phyloP scores from a whole-genome alignment of 2,113 vertebrate species.

The Illadopsis cleaveri region DNA sequence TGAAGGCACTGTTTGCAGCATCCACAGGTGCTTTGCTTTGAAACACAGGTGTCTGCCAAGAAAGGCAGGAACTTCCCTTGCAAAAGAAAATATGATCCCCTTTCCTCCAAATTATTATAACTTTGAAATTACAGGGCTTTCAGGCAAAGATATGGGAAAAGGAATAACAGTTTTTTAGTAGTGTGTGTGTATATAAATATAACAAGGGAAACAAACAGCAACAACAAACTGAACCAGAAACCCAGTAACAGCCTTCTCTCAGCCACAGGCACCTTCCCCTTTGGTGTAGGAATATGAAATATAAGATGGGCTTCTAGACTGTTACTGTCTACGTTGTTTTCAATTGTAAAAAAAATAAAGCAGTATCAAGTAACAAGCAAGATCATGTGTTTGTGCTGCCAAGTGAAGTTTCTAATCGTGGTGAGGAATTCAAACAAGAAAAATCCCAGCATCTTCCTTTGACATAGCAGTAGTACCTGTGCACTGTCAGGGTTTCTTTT shows the following conservation, averaged over 20 bases:
- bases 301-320: neutral
- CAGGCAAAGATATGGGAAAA: neutral
- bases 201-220: neutral
- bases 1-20: neutral
- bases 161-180: neutral
- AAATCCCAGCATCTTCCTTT: neutral
- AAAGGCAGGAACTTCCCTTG: neutral
- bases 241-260: too few relatives aligned
- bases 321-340: neutral
- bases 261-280: rapidly evolving
- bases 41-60: neutral
- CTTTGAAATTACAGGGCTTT: neutral
- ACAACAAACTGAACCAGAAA: neutral
- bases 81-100: neutral
- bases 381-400: neutral
- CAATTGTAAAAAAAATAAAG: neutral
- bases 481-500: neutral
- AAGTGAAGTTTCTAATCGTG: neutral
- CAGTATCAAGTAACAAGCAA: neutral
- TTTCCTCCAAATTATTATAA: neutral
- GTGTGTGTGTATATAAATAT: neutral
- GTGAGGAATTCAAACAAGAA: neutral
- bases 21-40: neutral
- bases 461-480: neutral
- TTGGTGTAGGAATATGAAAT: neutral